Conservation (phyloP, 1,140 invertebrate genomes). For the Propsilocerus akamusi region DNA sequence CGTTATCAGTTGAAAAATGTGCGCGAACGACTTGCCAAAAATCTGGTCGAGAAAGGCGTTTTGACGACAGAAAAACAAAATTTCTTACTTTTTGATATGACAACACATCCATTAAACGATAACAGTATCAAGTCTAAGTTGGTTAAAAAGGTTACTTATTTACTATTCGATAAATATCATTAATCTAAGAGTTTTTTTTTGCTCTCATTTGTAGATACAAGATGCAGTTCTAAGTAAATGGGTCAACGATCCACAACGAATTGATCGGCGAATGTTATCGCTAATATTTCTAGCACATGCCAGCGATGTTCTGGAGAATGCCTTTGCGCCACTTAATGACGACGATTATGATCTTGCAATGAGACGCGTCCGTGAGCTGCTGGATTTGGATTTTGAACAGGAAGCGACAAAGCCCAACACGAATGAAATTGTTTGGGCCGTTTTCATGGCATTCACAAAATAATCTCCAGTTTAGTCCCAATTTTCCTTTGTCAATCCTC, state of each 20-base stretch:
- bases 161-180: not conserved
- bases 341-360: slow-evolving; percentile 98
- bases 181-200: not conserved
- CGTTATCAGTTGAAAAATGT: slow-evolving; percentile 98
- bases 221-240: slow-evolving; percentile 91
- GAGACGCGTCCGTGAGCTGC: slow-evolving; percentile 83
- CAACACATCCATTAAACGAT: slow-evolving; percentile 96
- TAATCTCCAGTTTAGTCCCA: too few relatives aligned
- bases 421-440: slow-evolving; percentile 93
- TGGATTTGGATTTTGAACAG: slow-evolving; percentile 92
- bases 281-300: slow-evolving; percentile 92
- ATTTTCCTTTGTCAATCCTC: too few relatives aligned
- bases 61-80: slow-evolving; percentile 99
- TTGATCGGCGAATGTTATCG: slow-evolving; percentile 85
- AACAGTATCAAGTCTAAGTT: slow-evolving; percentile 89
- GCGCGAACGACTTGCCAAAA: slow-evolving; percentile 95
- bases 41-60: slow-evolving; percentile 99
- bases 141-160: slow-evolving; percentile 74
- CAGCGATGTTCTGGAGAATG: slow-evolving; percentile 97
- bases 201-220: slow-evolving; percentile 57
- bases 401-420: slow-evolving; percentile 75
- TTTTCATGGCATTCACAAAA: slow-evolving; percentile 96
- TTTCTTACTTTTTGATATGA: slow-evolving; percentile 99
- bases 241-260: slow-evolving; percentile 94
- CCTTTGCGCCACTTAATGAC: slow-evolving; percentile 95